Conservation (phyloP, 2,113 vertebrate species). For the Eulemur rufifrons region DNA sequence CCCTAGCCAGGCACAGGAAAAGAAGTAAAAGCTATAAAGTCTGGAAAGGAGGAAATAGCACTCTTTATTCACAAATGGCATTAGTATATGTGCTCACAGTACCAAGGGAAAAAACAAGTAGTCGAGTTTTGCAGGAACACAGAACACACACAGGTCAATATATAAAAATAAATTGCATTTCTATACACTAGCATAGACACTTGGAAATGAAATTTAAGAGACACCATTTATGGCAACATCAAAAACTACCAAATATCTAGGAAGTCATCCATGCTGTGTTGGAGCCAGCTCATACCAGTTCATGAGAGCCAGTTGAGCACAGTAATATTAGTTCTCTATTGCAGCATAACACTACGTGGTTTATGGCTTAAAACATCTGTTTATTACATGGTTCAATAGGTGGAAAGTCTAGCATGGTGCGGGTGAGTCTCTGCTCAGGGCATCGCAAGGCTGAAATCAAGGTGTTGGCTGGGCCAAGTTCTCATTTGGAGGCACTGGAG, state of each 20-base stretch:
- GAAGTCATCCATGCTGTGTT: background rate
- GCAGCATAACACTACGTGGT: background rate
- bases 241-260: background rate
- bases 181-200: background rate
- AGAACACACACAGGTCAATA: background rate
- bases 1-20: background rate
- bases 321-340: background rate
- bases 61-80: background rate
- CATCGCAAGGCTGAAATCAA: background rate
- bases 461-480: background rate
- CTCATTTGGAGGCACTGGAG: background rate
- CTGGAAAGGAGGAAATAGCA: background rate
- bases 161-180: background rate
- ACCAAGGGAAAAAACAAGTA: background rate
- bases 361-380: background rate
- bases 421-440: background rate
- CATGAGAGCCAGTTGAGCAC: background rate
- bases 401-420: background rate
- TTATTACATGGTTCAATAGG: background rate
- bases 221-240: background rate
- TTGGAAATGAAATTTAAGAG: background rate
- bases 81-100: background rate
- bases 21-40: background rate
- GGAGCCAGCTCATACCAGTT: background rate
- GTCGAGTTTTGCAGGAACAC: background rate